Percentiles rank a stretch among this genome's conserved stretches.
phyloP scores from a whole-genome alignment of 2,113 vertebrate genomes.

The Manacus vitellinus region DNA sequence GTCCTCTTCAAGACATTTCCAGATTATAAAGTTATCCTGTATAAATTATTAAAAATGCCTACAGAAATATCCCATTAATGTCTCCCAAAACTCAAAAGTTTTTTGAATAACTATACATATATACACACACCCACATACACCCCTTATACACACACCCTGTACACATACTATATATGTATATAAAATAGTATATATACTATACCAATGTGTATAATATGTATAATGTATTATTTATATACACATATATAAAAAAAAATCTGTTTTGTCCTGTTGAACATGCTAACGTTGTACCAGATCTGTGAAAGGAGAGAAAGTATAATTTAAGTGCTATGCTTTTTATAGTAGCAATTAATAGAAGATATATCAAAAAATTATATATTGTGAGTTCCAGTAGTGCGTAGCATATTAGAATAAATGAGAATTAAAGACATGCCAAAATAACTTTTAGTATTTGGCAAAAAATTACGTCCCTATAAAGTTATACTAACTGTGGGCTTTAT shows the following conservation, averaged over 20 bases:
- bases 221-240: neutral
- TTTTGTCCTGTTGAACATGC: neutral
- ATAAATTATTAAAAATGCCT: neutral
- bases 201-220: neutral
- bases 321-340: neutral
- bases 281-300: neutral
- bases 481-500: neutral
- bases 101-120: neutral
- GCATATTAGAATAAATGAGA: neutral
- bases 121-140: too few species aligned
- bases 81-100: neutral
- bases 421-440: neutral
- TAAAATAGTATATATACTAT: neutral
- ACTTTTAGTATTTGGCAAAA: neutral
- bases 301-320: neutral
- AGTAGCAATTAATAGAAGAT: neutral
- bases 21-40: neutral
- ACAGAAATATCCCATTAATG: neutral
- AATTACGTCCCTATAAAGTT: neutral
- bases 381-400: neutral
- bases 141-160: neutral
- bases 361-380: neutral
- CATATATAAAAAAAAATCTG: neutral
- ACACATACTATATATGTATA: neutral
- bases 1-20: neutral